These are phyloP conservation scores for Irena cyanogastra DNA, from an alignment of 2,113 vertebrate genomes.

Conservation along the genomic window DNA sequence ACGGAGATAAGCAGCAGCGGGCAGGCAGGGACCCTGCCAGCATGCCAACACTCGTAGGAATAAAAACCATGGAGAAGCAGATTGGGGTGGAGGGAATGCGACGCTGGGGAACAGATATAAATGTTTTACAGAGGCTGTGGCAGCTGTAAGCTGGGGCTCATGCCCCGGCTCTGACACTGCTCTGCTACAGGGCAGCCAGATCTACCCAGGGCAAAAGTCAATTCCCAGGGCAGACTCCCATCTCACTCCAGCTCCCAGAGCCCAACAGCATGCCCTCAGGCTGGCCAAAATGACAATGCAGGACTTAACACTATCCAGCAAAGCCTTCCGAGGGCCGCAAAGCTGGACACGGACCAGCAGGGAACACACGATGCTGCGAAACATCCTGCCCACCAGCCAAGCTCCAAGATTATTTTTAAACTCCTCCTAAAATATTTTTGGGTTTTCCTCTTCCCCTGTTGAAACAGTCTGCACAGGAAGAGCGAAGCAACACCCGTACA, in stretches of 20 bases:
- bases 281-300: background rate
- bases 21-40: background rate
- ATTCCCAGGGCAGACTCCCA: background rate
- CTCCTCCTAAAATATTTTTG: constrained; percentile 43
- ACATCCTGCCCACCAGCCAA: constrained; percentile 25
- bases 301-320: background rate
- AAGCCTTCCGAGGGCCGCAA: background rate
- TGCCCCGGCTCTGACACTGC: fast-evolving
- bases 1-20: background rate
- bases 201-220: background rate
- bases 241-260: background rate
- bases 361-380: background rate
- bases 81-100: background rate
- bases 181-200: background rate
- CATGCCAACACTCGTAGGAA: constrained; percentile 29
- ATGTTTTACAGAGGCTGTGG: background rate
- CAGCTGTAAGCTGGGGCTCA: background rate
- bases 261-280: background rate
- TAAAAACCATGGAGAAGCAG: background rate
- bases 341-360: background rate
- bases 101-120: background rate
- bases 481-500: background rate
- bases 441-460: constrained; percentile 54
- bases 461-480: constrained; percentile 48
- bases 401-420: constrained; percentile 39